These are phyloP conservation scores for Herpetotheres cachinnans DNA, from an alignment of 2,113 vertebrate species.

Conservation along the genomic window DNA sequence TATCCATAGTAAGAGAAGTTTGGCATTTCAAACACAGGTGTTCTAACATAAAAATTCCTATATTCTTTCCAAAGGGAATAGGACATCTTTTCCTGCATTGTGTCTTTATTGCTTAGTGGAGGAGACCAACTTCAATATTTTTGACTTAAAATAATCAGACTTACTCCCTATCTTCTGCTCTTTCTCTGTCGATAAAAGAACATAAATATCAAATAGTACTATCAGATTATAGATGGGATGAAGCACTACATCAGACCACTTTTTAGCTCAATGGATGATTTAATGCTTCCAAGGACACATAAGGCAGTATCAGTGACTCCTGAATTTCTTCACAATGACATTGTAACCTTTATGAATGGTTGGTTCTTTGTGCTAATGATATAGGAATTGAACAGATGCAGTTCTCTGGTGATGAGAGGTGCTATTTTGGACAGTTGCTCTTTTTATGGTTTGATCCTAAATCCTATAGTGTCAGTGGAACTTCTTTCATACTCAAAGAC, in stretches of 20 bases:
- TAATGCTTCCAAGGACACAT: not conserved
- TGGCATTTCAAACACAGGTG: not conserved
- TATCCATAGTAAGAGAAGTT: not conserved
- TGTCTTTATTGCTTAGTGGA: not conserved
- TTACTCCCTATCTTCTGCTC: not conserved
- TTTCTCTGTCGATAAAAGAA: not conserved
- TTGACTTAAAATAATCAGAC: not conserved
- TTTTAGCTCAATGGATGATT: not conserved
- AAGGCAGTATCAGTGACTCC: not conserved
- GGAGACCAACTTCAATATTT: not conserved
- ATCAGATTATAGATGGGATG: not conserved
- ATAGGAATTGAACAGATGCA: conserved; percentile 14
- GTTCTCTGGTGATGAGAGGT: conserved; percentile 24
- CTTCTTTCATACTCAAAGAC: not conserved
- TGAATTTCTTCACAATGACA: not conserved
- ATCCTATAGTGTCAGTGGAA: not conserved
- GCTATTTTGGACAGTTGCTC: conserved; percentile 26
- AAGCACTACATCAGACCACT: not conserved
- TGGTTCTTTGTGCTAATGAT: not conserved
- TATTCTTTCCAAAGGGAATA: not conserved
- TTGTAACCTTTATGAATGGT: conserved; percentile 1
- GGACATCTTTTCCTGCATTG: not conserved
- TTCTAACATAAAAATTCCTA: not conserved
- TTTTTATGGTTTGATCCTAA: conserved; percentile 31
- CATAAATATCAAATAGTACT: not conserved